A percentile compares a stretch with the other conserved stretches of the same genome.
Evolutionary conservation across 1,140 invertebrate genomes (phyloP).

Genomic region (Diabrotica virgifera): DNA sequence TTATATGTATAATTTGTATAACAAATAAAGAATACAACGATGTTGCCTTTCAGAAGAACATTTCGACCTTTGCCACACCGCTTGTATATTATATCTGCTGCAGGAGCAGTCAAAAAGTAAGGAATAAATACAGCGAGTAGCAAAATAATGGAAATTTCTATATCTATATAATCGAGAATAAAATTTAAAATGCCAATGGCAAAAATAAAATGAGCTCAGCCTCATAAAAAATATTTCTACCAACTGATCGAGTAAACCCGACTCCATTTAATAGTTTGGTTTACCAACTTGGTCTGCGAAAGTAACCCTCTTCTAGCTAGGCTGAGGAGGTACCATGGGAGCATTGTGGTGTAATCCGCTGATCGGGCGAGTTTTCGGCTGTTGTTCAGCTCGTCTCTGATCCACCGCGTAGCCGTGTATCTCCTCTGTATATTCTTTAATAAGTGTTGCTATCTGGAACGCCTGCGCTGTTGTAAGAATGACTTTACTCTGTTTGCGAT

Average conservation of each 20-base stretch:
- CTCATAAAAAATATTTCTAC: background rate
- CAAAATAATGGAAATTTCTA: background rate
- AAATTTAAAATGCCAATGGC: background rate
- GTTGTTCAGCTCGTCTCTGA: constrained; percentile 35
- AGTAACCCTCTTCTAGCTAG: constrained; percentile 50
- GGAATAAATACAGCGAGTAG: background rate
- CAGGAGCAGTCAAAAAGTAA: too few relatives aligned
- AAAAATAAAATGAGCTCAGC: too few relatives aligned
- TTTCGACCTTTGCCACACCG: too few relatives aligned
- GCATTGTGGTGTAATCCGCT: constrained; percentile 52
- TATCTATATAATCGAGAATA: constrained; percentile 14
- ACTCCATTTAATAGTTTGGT: constrained; percentile 29
- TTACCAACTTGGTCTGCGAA: constrained; percentile 47
- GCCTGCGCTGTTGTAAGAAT: constrained; percentile 53
- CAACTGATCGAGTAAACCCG: background rate
- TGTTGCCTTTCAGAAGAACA: too few relatives aligned
- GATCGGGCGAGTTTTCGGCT: constrained; percentile 45
- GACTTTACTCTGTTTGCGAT: constrained; percentile 88
- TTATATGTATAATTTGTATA: too few relatives aligned
- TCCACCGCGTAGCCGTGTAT: constrained; percentile 52
- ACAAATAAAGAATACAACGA: too few relatives aligned
- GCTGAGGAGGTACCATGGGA: constrained; percentile 49
- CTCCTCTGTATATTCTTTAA: constrained; percentile 87
- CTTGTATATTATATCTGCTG: too few relatives aligned
- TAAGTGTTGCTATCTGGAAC: constrained; percentile 89